Conservation (phyloP, 2,888 invertebrate species). For the Athalia circularis region DNA sequence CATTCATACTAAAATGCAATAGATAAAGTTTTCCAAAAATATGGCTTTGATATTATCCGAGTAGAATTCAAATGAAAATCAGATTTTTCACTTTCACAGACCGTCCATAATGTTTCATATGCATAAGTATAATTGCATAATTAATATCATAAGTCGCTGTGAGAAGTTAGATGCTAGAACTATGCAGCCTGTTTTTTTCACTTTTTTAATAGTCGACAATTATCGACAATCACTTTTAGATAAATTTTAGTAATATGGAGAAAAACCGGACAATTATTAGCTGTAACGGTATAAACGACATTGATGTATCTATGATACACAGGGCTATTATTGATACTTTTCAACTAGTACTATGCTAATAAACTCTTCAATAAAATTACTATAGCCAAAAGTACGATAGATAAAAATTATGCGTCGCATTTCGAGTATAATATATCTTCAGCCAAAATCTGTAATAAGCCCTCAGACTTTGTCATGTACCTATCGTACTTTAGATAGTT, state of each 20-base stretch:
- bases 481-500: conserved; percentile 22
- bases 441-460: neutral
- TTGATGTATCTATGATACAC: conserved; percentile 7
- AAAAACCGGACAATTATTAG: neutral
- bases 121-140: conserved; percentile 1
- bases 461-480: neutral
- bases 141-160: conserved; percentile 5
- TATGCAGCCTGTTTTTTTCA: conserved; percentile 4
- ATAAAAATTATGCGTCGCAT: neutral
- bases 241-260: neutral
- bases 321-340: conserved; percentile 10
- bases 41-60: conserved; percentile 47
- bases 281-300: neutral
- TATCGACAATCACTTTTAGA: conserved; percentile 14
- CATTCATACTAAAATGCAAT: conserved; percentile 44
- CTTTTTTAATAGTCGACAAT: conserved; percentile 6
- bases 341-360: conserved; percentile 4
- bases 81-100: conserved; percentile 18
- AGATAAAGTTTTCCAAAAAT: conserved; percentile 48
- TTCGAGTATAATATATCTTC: neutral
- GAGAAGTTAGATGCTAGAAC: conserved; percentile 10
- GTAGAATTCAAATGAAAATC: conserved; percentile 38
- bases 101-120: conserved; percentile 26
- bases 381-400: conserved; percentile 12
- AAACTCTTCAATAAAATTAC: conserved; percentile 25